Conservation (phyloP, 2,113 vertebrate species). For the Spea bombifrons region DNA sequence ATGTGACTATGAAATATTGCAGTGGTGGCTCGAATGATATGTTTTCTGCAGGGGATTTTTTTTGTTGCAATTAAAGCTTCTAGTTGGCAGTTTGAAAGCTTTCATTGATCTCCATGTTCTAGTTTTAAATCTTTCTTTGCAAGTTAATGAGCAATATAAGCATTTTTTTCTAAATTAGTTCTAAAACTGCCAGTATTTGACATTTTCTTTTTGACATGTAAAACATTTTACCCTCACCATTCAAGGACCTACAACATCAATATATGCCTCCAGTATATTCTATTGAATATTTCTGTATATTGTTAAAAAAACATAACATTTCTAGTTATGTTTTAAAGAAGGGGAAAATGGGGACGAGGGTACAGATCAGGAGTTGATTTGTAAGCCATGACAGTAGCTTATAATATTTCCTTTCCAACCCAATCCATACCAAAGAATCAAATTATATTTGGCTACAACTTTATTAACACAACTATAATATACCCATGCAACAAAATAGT, state of each 20-base stretch:
- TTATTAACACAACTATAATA: too few relatives aligned
- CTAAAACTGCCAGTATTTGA: constrained; percentile 33
- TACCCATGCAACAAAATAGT: too few relatives aligned
- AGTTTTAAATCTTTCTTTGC: constrained; percentile 42
- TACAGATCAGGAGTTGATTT: too few relatives aligned
- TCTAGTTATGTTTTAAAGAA: too few relatives aligned
- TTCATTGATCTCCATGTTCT: constrained; percentile 36
- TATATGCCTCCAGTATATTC: constrained; percentile 7
- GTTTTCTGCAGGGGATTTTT: constrained; percentile 32
- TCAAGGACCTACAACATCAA: constrained; percentile 30
- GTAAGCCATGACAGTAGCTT: too few relatives aligned
- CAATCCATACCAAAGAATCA: too few relatives aligned
- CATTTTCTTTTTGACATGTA: constrained; percentile 42
- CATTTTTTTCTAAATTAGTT: constrained; percentile 40
- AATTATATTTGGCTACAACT: too few relatives aligned
- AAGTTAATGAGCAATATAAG: constrained; percentile 42
- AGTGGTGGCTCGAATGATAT: constrained; percentile 33
- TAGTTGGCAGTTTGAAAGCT: constrained; percentile 38
- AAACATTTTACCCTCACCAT: constrained; percentile 20
- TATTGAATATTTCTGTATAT: constrained; percentile 2
- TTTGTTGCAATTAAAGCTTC: constrained; percentile 37
- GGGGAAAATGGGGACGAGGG: too few relatives aligned
- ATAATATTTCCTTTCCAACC: too few relatives aligned
- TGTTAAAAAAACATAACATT: too few relatives aligned
- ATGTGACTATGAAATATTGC: constrained; percentile 37